Base-by-base conservation (phyloP, 2,113 vertebrate species). In the Etia nguti region DNA sequence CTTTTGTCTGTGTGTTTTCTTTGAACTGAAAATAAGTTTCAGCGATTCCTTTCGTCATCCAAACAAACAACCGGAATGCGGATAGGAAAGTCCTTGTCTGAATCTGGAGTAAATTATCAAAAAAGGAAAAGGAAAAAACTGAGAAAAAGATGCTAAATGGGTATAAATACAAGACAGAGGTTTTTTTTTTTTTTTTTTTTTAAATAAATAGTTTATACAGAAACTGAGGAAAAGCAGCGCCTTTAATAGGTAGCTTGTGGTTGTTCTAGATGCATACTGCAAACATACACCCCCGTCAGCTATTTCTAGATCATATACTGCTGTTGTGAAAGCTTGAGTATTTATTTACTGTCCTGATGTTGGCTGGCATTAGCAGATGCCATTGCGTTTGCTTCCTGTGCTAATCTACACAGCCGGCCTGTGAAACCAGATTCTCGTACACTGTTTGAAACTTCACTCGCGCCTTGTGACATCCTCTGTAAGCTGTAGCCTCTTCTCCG, bases 301-400 rank as follows among this genome's bases (percentile, higher is more conserved):
- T 94, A 94, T 94, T 94, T 89, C 81, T 87, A 89, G 91, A 93
- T 83, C 87, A 65, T 86, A 88, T 85, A 73, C 84, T 90, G 92
- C 82, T 86, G 92, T 93, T 93, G 90, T 87, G 89, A 88, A 88
- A 92, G 93, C 85, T 75, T 68, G 48, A 83, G 84, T 89, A 92
- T 94, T 92, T 94, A 91, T 93, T 94, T 93, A 93, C 91, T 84
- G 91, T 94, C 91, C 89, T 91, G 88, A 89, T 86, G 91, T 77
- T 90, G 93, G 92, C 92, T 82, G 88, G 89, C 89, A 68, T 80
- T 73, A 88, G 86, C 26, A 88, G 86, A 94, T 93, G 93, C 93
- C 93, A 80, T 6, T 90, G 89, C 62, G 89, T 91, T 94, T 81
- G 89, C 92, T 95, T 95, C 93, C 94, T 93, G 94, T 93, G 94